phyloP scores from a whole-genome alignment of 2,888 invertebrate species.

The Ellobium chinense region DNA sequence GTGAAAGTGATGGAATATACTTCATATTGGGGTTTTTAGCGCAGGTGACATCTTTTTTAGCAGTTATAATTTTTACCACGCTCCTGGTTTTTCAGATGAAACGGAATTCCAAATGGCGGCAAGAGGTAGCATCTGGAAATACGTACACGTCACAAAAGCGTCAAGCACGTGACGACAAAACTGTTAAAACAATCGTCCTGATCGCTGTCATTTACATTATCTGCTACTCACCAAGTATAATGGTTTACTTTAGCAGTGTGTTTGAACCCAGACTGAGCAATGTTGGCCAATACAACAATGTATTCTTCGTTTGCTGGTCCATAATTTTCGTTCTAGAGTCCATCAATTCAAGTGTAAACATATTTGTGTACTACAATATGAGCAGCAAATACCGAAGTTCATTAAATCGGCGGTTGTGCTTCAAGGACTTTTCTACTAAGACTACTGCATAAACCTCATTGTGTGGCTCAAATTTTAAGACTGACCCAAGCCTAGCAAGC shows the following conservation, averaged over 20 bases:
- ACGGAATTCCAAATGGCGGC: neutral
- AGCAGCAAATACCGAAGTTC: neutral
- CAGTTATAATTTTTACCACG: neutral
- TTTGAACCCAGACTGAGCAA: neutral
- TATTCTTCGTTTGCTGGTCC: neutral
- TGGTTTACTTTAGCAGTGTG: neutral
- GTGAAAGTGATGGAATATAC: neutral
- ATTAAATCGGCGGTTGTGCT: too few relatives aligned
- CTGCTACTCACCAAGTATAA: too few relatives aligned
- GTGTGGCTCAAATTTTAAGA: too few relatives aligned
- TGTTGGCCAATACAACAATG: neutral
- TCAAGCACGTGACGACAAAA: neutral
- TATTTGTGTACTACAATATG: neutral
- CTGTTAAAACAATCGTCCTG: neutral
- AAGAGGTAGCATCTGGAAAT: neutral
- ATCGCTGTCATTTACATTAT: neutral
- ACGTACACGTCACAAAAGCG: neutral
- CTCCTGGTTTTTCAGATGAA: neutral
- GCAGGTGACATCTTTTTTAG: neutral
- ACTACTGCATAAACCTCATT: too few relatives aligned
- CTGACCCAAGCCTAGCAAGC: too few relatives aligned
- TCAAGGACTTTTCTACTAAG: too few relatives aligned
- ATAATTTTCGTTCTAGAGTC: neutral
- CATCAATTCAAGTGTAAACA: neutral
- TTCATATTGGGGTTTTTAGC: neutral